phyloP scores from a whole-genome alignment of 37 sponge, comb jelly and placozoan genomes.

The Diacarnus erythraeanus region DNA sequence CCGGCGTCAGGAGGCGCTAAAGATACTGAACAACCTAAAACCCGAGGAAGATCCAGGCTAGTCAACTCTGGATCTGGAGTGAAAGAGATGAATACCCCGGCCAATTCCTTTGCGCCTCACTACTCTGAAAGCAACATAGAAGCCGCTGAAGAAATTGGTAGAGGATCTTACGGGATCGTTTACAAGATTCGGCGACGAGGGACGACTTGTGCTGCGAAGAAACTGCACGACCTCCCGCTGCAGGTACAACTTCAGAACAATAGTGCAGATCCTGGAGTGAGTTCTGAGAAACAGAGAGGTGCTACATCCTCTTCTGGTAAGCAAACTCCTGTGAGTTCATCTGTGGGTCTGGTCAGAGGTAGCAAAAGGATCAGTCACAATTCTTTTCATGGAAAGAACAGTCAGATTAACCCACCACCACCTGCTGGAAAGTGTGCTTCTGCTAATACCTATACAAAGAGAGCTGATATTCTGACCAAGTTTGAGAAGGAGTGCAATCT shows the following conservation, averaged over 20 bases:
- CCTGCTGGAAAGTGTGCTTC: background rate
- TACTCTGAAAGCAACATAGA: background rate
- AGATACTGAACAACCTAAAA: no score
- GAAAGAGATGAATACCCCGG: background rate
- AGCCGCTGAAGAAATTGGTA: constrained; percentile 33
- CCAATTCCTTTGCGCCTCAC: background rate
- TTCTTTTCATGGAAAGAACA: background rate
- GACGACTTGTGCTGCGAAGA: constrained; percentile 43
- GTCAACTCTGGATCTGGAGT: background rate
- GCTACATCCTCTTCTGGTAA: background rate
- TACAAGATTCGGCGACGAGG: constrained; percentile 41
- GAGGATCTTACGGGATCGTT: constrained; percentile 46
- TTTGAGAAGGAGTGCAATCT: constrained; percentile 50
- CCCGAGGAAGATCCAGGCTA: background rate
- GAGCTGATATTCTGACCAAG: constrained; percentile 11
- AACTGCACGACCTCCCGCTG: constrained; percentile 43
- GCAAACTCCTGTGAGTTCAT: background rate
- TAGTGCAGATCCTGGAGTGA: background rate
- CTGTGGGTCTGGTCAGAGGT: background rate
- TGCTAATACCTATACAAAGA: background rate
- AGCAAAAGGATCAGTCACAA: background rate
- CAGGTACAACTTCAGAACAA: background rate
- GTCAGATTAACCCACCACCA: background rate
- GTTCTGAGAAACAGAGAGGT: no score
- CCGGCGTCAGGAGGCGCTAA: no score